Percentiles rank a stretch among this genome's conserved stretches.
These are phyloP conservation scores for Mylabris phalerata DNA, from an alignment of 1,140 invertebrate genomes.

Conservation along the genomic window DNA sequence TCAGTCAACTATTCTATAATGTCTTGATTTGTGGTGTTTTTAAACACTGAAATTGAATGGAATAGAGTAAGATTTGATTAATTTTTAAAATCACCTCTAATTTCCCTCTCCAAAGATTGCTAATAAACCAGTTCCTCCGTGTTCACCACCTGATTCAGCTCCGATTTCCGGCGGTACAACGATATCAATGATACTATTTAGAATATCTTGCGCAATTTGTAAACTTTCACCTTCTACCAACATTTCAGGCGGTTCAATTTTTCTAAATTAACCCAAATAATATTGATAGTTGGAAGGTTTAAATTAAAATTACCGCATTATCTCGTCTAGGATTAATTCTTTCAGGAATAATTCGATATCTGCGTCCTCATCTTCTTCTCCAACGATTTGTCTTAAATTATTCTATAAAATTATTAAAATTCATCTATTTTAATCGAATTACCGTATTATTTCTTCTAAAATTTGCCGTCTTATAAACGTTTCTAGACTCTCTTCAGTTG, in stretches of 20 bases:
- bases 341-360: background rate
- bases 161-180: too few species aligned
- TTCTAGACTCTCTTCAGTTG: background rate
- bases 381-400: background rate
- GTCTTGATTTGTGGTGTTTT: too few species aligned
- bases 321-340: background rate
- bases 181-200: too few species aligned
- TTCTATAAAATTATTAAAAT: too few species aligned
- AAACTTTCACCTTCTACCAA: too few species aligned
- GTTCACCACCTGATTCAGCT: too few species aligned
- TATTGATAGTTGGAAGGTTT: background rate
- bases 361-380: background rate
- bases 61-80: background rate
- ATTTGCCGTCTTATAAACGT: background rate
- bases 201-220: too few species aligned
- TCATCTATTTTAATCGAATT: too few species aligned
- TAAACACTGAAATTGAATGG: background rate
- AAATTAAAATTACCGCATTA: background rate
- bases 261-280: background rate
- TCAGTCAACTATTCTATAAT: background rate
- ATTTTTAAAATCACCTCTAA: background rate
- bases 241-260: too few species aligned
- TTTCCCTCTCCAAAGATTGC: background rate
- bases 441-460: too few species aligned
- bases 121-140: too few species aligned